phyloP scores from a whole-genome alignment of 2,113 vertebrate genomes.

The Saguinus imperator region DNA sequence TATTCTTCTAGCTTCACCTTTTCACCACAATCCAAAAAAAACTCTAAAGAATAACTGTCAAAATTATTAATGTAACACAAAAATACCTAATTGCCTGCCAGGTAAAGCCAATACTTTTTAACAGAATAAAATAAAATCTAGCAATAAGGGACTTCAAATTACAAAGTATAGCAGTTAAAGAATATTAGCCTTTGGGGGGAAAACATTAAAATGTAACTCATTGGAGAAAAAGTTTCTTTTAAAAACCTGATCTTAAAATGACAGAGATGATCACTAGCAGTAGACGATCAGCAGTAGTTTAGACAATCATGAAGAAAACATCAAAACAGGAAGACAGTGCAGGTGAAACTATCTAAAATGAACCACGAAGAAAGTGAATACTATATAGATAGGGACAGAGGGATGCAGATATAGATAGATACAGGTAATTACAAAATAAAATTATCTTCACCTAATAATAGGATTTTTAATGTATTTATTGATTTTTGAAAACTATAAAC shows the following conservation, averaged over 20 bases:
- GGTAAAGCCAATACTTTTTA: neutral
- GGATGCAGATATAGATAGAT: neutral
- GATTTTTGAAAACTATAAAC: neutral
- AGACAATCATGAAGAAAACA: neutral
- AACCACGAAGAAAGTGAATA: neutral
- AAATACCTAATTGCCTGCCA: neutral
- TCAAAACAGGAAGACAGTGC: neutral
- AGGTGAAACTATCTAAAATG: neutral
- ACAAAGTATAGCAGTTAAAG: neutral
- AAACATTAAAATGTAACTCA: neutral
- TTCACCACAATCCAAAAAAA: neutral
- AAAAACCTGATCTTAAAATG: neutral
- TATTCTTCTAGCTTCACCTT: neutral
- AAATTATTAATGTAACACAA: neutral
- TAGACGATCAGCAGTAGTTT: too few relatives aligned
- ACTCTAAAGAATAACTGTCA: neutral
- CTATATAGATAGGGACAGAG: neutral
- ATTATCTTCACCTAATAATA: neutral
- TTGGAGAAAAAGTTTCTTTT: neutral
- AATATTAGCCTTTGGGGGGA: neutral
- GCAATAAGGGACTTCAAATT: neutral
- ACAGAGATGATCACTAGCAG: neutral
- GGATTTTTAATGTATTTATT: neutral
- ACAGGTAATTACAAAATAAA: neutral
- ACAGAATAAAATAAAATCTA: neutral